These are phyloP conservation scores for Anguilla obscura DNA, from an alignment of 2,797 vertebrate genomes.

Conservation along the genomic window DNA sequence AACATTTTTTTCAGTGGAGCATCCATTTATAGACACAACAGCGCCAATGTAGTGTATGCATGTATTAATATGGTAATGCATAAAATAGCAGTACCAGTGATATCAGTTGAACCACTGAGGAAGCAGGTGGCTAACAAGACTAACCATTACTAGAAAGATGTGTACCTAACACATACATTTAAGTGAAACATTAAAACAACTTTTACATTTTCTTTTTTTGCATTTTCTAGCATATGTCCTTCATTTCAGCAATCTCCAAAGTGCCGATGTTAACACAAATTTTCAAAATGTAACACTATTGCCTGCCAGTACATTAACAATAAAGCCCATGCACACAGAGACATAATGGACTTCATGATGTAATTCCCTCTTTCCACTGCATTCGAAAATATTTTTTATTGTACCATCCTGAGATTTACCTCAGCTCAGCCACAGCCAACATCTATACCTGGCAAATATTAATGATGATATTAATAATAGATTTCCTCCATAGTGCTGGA, in stretches of 20 bases:
- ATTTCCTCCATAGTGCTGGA: constrained; percentile 28
- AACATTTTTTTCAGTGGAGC: background rate
- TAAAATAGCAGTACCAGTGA: background rate
- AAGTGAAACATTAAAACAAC: background rate
- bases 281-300: background rate
- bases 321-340: background rate
- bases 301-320: background rate
- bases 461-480: constrained; percentile 50
- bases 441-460: constrained; percentile 49
- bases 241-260: background rate
- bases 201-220: background rate
- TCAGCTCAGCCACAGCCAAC: constrained; percentile 35
- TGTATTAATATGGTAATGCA: background rate
- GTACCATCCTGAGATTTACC: constrained; percentile 30
- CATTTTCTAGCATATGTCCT: background rate
- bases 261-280: background rate
- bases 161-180: background rate
- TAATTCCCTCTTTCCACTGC: constrained; percentile 20
- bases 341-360: background rate
- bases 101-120: background rate
- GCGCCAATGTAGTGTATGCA: background rate
- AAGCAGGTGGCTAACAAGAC: background rate
- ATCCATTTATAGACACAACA: background rate
- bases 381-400: constrained; percentile 40
- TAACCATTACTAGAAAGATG: background rate